Evolutionary conservation across 1,140 invertebrate species (phyloP), one percentile per base, ranked within the genome.

Genomic region (Ganaspis sp.): DNA sequence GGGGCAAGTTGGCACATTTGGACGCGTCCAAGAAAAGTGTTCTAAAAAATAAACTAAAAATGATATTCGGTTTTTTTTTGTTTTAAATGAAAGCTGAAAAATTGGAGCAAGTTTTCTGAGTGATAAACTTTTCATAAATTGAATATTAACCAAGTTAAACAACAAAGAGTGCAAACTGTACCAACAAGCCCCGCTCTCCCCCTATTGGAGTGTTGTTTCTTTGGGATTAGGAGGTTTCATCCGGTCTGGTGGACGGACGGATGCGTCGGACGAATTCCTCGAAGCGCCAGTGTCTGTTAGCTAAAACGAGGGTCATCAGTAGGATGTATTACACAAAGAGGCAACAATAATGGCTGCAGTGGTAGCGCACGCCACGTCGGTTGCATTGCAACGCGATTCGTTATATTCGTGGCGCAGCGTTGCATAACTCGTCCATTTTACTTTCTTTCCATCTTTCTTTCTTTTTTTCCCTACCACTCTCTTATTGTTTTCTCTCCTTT

Each of bases 391-490:
- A 84, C 77, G 77, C 79, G 81, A 73, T 77, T 77, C 71, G 70
- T 73, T 83, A 82, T 83, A 82, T 83, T 85, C 79, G 34, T 74
- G 73, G 74, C 71, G 78, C 77, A 72, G 70, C 82, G 81, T 86
- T 86, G 83, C 86, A 82, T 86, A 86, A 86, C 78, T 75, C 76
- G 75, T 73, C 69, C 54, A 58, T 15, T 26, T 54, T 19, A 34
- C 40, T 71, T 38, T 37, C 37, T 38, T 45, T 71, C 69, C 17
- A 8, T 70, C 37, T 70, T 19, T 40, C 54, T 1, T 58, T 17
- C 19, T 40, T 42, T 21, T 38, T 17, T 71, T 42, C 38, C 37
- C 71, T 54, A 70, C 21, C 74, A 23, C 37, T 15, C 42, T 70
- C 23, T 72, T 9, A n/a, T 34, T 34, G 29, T 45, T 38, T 70